Percentiles rank a stretch among this genome's conserved stretches.
phyloP scores from a whole-genome alignment of 2,888 invertebrate genomes.

The Meganola albula region DNA sequence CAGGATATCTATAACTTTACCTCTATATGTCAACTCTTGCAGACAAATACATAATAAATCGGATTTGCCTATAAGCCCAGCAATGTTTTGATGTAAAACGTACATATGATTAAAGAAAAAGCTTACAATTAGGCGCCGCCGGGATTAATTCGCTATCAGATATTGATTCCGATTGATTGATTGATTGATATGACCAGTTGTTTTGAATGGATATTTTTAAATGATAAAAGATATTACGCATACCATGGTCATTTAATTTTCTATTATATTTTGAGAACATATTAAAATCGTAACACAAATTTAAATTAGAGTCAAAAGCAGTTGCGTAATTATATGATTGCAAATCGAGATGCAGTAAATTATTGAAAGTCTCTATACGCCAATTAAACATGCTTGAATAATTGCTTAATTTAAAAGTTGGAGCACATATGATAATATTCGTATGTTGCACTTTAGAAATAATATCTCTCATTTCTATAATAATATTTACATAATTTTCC shows the following conservation, averaged over 20 bases:
- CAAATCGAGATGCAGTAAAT: not conserved
- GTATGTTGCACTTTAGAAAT: not conserved
- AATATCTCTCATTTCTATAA: not conserved
- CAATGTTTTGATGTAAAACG: conserved; percentile 1
- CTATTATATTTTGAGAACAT: conserved; percentile 1
- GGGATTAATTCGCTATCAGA: not conserved
- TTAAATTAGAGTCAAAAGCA: not conserved
- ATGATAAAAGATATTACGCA: not conserved
- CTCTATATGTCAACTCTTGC: not conserved
- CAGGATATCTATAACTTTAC: not conserved
- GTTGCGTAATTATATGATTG: not conserved
- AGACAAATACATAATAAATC: not conserved
- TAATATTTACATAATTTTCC: conserved; percentile 1
- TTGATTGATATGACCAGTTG: not conserved
- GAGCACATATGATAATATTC: not conserved
- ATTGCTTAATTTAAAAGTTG: not conserved
- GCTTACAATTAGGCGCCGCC: not conserved
- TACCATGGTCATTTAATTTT: not conserved
- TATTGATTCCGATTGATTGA: too few species aligned
- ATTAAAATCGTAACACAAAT: not conserved
- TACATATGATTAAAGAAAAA: not conserved
- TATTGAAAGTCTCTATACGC: not conserved
- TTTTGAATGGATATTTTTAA: not conserved
- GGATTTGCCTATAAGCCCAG: not conserved
- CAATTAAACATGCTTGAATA: not conserved